Base-by-base conservation (phyloP, 2,888 invertebrate genomes). In the Lasioglossum figueresi region DNA sequence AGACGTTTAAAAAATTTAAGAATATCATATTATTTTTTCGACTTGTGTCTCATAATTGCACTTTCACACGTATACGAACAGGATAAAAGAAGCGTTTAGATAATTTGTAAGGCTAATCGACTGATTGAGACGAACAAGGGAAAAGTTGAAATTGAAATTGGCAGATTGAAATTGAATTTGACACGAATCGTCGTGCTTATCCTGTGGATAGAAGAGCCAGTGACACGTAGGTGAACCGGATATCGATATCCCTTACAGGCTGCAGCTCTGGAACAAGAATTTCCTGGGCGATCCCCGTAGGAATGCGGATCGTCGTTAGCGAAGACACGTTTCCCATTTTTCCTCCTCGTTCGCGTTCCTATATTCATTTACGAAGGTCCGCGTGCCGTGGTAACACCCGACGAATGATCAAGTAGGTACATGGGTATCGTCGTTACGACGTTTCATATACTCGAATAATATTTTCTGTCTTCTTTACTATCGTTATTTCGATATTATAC, bases 271-370 rank as follows among this genome's bases (percentile, higher is more conserved):
- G 76, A 88, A 86, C 80, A 88, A 83, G 91, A 91, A 90, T 90
- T 91, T 91, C 91, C 88, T 83, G 86, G 82, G 80, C 86, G 87
- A 89, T 86, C 90, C 88, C 91, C 80, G 75, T 84, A 91, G 84
- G 90, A 91, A 90, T 91, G 90, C 84, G 86, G 91, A 90, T 88
- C 86, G 87, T 91, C 88, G 86, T 90, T 90, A 90, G 88, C 90
- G 90, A 88, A 88, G 91, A 88, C 88, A 89, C 89, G 90, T 84
- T 87, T 81, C 85, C 83, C 78, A 68, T 83, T 83, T 88, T 90
- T 68, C 52, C 52, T 76, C 73, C 68, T 45, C 70, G 71, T 79
- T 82, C 79, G 82, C 82, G 86, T 83, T 81, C 86, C 79, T 79
- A 66, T 82, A 80, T 80, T 88, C 90, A 82, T 90, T 88, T 86